Conservation (phyloP, 2,113 vertebrate species). For the Antennarius striatus region DNA sequence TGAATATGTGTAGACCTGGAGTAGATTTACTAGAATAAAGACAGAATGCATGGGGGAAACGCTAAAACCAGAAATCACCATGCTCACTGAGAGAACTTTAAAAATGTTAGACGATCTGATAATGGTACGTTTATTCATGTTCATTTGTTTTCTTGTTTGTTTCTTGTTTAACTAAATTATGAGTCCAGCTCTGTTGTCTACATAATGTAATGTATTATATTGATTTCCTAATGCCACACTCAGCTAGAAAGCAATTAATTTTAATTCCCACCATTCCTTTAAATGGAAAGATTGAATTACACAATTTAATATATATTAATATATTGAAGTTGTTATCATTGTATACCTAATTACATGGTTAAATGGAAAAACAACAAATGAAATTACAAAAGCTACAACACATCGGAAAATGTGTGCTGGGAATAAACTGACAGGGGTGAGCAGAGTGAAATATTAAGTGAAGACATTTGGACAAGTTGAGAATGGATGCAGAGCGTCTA, state of each 20-base stretch:
- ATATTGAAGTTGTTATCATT: too few species aligned
- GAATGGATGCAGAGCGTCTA: constrained; percentile 9
- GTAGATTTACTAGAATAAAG: too few species aligned
- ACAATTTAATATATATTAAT: neutral
- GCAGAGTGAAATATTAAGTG: constrained; percentile 7
- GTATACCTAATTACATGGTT: too few species aligned
- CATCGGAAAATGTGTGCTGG: neutral
- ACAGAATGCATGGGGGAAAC: too few species aligned
- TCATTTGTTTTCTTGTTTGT: too few species aligned
- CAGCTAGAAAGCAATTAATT: neutral
- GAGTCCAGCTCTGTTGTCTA: neutral
- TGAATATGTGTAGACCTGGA: too few species aligned
- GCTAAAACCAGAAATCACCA: too few species aligned
- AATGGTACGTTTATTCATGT: too few species aligned
- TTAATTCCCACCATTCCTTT: neutral
- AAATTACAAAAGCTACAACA: neutral
- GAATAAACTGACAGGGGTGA: constrained; percentile 11
- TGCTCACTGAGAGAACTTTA: too few species aligned
- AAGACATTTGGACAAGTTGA: constrained; percentile 34
- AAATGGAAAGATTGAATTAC: neutral
- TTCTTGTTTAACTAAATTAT: neutral
- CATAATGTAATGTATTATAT: neutral
- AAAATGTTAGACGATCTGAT: too few species aligned
- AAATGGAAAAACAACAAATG: neutral
- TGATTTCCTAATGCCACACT: neutral